Conservation (phyloP, 1,140 invertebrate species). For the Scaptomyza montana region DNA sequence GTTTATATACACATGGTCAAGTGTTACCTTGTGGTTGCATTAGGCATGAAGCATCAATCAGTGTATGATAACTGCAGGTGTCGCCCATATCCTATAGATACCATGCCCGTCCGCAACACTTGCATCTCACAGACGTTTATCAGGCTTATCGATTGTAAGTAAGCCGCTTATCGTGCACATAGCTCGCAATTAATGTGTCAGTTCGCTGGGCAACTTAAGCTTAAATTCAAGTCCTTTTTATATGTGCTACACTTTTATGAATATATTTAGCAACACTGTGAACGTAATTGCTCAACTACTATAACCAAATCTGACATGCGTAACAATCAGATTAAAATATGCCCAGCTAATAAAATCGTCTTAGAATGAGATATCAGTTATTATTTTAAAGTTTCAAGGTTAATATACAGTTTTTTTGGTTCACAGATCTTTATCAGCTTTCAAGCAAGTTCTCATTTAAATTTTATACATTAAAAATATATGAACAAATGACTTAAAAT, state of each 20-base stretch:
- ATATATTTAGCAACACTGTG: not conserved
- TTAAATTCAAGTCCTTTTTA: conserved; percentile 30
- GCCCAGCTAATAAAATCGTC: not conserved
- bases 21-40: conserved; percentile 43
- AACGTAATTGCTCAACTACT: not conserved
- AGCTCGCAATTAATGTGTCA: conserved; percentile 73
- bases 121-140: conserved; percentile 44
- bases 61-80: conserved; percentile 42
- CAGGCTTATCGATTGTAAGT: conserved; percentile 72
- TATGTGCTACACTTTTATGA: not conserved
- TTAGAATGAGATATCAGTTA: not conserved
- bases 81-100: conserved; percentile 15
- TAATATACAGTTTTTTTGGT: too few relatives aligned
- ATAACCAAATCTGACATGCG: not conserved
- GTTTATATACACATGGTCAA: conserved; percentile 43
- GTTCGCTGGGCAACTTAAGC: conserved; percentile 43
- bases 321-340: not conserved
- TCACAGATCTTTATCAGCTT: too few relatives aligned
- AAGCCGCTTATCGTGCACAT: conserved; percentile 56
- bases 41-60: conserved; percentile 11
- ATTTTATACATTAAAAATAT: too few relatives aligned
- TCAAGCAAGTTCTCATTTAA: too few relatives aligned
- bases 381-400: too few relatives aligned
- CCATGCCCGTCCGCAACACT: conserved; percentile 12
- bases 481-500: too few relatives aligned